Conservation (phyloP, 2,113 vertebrate species). For the Marcusenius ussheri region DNA sequence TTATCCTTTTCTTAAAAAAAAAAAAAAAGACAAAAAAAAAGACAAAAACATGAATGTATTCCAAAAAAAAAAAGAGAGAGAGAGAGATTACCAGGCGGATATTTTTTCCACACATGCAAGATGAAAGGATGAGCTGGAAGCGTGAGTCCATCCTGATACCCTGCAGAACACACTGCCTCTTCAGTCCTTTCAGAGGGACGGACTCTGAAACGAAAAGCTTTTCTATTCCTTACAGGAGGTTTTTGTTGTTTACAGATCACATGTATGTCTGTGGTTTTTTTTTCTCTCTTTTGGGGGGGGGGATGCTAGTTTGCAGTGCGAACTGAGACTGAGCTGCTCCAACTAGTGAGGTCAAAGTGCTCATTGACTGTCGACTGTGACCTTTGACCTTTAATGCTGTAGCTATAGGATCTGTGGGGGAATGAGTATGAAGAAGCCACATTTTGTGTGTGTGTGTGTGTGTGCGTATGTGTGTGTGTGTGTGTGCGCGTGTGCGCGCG, state of each 20-base stretch:
- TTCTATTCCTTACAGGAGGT: constrained; percentile 71
- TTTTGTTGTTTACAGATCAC: constrained; percentile 72
- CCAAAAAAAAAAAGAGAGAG: constrained; percentile 54
- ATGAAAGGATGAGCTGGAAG: constrained; percentile 40
- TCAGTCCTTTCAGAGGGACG: constrained; percentile 62
- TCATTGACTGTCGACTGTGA: not conserved
- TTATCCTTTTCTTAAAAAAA: constrained; percentile 53
- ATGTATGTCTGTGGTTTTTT: constrained; percentile 61
- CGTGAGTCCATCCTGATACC: constrained; percentile 34
- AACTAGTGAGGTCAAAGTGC: constrained; percentile 30
- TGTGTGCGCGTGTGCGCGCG: constrained; percentile 3
- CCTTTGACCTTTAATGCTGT: constrained; percentile 8
- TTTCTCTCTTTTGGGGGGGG: not conserved
- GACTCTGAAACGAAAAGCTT: constrained; percentile 50
- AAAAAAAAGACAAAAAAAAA: constrained; percentile 50
- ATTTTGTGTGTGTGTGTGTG: not conserved
- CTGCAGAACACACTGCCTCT: constrained; percentile 71
- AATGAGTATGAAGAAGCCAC: not conserved
- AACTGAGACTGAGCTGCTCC: constrained; percentile 42
- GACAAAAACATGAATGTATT: constrained; percentile 63
- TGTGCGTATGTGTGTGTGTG: not conserved
- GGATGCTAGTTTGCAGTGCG: constrained; percentile 45
- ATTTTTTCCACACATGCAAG: constrained; percentile 58
- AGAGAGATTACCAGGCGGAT: constrained; percentile 37
- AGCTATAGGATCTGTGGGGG: constrained; percentile 9